Percentiles rank a stretch among this genome's conserved stretches.
Conservation (phyloP, 2,797 vertebrate genomes). For the Pipistrellus kuhlii region DNA sequence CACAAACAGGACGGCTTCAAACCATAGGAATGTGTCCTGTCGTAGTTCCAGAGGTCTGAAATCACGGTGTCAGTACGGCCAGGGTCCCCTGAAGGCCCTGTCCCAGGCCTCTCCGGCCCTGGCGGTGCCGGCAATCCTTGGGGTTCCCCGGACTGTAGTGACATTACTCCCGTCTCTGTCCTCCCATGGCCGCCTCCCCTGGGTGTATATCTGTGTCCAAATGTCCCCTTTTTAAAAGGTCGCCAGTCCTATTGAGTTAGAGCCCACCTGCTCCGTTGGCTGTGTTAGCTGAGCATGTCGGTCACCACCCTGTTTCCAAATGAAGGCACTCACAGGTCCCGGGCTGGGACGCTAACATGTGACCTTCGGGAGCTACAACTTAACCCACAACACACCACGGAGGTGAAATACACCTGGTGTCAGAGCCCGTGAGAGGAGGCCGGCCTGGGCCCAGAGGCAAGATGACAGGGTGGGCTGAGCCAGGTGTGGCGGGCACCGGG, state of each 20-base stretch:
- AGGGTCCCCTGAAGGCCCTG: neutral
- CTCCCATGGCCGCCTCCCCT: neutral
- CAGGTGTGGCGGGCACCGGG: rapidly evolving
- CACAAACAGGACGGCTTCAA: neutral
- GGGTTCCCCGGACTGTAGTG: neutral
- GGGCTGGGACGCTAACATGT: neutral
- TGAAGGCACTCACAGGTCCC: neutral
- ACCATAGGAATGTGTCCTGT: rapidly evolving
- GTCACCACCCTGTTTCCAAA: neutral
- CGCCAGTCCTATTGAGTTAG: rapidly evolving
- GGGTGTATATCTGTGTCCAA: neutral
- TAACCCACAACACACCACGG: rapidly evolving
- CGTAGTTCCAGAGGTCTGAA: rapidly evolving
- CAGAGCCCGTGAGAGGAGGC: neutral
- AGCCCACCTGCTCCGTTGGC: too few species aligned
- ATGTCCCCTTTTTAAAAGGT: neutral
- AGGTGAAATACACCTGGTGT: rapidly evolving
- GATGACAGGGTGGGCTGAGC: rapidly evolving
- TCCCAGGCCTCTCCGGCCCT: neutral
- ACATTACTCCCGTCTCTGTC: neutral
- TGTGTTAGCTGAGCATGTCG: rapidly evolving
- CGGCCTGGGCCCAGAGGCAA: neutral
- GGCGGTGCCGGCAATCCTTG: rapidly evolving
- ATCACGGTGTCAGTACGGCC: neutral
- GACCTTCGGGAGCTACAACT: neutral